Evolutionary conservation across 1,140 invertebrate species (phyloP), one percentile per base, ranked within the genome.

Genomic region (Spodoptera litura): DNA sequence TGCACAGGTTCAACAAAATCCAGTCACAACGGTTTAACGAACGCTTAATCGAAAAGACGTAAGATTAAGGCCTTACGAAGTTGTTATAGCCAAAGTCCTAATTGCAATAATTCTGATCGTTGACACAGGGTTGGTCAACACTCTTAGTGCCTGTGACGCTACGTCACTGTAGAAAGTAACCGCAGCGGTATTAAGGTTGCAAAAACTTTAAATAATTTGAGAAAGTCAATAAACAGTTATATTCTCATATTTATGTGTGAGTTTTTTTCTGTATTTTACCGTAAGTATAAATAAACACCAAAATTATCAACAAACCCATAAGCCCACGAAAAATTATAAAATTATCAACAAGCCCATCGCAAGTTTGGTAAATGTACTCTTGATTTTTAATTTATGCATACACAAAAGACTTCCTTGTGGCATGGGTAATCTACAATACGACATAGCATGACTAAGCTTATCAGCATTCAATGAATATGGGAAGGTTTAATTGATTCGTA

Each of bases 401-500:
- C 13, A 58, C 20, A 20, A 59, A 27, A 58, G 71, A 59, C 71
- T 72, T 72, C 71, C 71, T 73, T 51, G 20, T 73, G 13, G 53
- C 31, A 49, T 59, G 49, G 52, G 59, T 59, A 59, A 49, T 51
- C 35, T 49, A 44, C 6, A 38, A 49, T 59, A 44, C 5, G 25
- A 49, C 53, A 73, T 38, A n/a, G 56, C 53, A 51, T 71, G 71
- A 70, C 66, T 73, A 61, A 73, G 58, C 72, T 51, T 25, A 75
- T 75, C 44, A 75, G 72, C 52, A 75, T 62, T 53, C 58, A 64
- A 53, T 53, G 49, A 75, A 53, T 62, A 62, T 51, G 58, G 58
- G 27, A 53, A 55, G 44, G 52, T 75, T 64, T 77, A 77, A 77
- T 77, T 77, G 52, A 66, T 77, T 58, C 52, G 61, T 27, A 35